A percentile compares a stretch with the other conserved stretches of the same genome.
Evolutionary conservation across 2,888 invertebrate genomes (phyloP).

Genomic region (Stictocephala bisonia): DNA sequence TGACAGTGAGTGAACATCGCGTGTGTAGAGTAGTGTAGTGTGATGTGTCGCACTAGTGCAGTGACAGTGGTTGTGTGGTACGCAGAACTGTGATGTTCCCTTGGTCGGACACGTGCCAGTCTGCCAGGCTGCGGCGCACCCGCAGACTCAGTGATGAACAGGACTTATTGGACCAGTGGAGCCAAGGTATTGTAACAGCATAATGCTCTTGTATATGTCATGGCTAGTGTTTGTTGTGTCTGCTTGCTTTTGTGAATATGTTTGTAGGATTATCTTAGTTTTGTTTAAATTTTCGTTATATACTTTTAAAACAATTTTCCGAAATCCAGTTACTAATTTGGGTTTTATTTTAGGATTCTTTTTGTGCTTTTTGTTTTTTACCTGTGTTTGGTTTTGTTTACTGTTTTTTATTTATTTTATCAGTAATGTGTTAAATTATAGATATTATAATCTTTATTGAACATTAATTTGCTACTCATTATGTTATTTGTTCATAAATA

Average conservation of each 20-base stretch:
- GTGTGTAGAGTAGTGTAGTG: conserved; percentile 29
- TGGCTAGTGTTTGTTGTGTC: conserved; percentile 23
- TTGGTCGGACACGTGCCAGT: conserved; percentile 54
- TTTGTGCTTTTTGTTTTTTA: conserved; percentile 1
- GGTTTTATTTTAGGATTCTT: background rate
- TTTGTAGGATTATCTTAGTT: background rate
- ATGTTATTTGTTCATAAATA: too few relatives aligned
- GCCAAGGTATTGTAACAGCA: conserved; percentile 51
- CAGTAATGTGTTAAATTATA: too few relatives aligned
- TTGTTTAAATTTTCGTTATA: background rate
- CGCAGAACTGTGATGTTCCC: conserved; percentile 55
- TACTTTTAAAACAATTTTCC: background rate
- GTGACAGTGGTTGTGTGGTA: conserved; percentile 20
- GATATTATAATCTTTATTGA: too few relatives aligned
- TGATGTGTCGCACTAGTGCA: conserved; percentile 13
- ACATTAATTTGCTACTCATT: too few relatives aligned
- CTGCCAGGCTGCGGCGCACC: conserved; percentile 51
- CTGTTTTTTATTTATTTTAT: background rate
- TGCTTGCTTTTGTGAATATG: conserved; percentile 17
- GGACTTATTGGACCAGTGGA: conserved; percentile 55
- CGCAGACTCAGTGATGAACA: conserved; percentile 52
- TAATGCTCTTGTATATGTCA: conserved; percentile 25
- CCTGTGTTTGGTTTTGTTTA: background rate
- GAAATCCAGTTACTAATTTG: conserved; percentile 5
- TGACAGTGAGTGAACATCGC: too few relatives aligned